Percentiles rank a stretch among this genome's conserved stretches.
phyloP scores from a whole-genome alignment of 2,888 invertebrate species.

The Poecilus cupreus region DNA sequence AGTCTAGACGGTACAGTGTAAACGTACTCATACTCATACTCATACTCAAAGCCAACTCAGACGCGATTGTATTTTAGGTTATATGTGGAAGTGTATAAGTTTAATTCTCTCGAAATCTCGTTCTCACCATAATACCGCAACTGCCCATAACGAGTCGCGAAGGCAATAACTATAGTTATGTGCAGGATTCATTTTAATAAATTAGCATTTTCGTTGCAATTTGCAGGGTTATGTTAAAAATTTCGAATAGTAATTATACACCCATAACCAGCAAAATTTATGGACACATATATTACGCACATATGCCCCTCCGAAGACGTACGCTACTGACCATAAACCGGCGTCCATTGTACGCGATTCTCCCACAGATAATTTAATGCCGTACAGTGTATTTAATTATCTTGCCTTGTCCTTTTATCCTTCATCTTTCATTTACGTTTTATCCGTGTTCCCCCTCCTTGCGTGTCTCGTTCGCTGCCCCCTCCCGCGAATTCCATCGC shows the following conservation, averaged over 20 bases:
- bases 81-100: no score
- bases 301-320: slow-evolving; percentile 38
- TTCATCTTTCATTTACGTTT: slow-evolving; percentile 58
- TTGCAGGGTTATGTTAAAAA: no score
- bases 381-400: slow-evolving; percentile 72
- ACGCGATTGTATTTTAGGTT: no score
- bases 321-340: slow-evolving; percentile 48
- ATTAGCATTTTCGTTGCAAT: no score
- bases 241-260: neutral
- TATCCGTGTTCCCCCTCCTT: slow-evolving; percentile 47
- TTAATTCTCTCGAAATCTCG: no score
- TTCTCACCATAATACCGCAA: no score
- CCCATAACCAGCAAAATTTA: neutral
- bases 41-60: no score
- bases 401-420: slow-evolving; percentile 57
- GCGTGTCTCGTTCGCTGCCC: neutral
- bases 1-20: no score
- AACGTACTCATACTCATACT: no score
- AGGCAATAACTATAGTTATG: no score
- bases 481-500: neutral
- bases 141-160: no score
- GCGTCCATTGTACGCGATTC: slow-evolving; percentile 44
- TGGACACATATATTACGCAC: slow-evolving; percentile 27
- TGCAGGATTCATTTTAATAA: no score
- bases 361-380: slow-evolving; percentile 71